phyloP scores from a whole-genome alignment of 2,113 vertebrate genomes.

The Aramus guarauna region DNA sequence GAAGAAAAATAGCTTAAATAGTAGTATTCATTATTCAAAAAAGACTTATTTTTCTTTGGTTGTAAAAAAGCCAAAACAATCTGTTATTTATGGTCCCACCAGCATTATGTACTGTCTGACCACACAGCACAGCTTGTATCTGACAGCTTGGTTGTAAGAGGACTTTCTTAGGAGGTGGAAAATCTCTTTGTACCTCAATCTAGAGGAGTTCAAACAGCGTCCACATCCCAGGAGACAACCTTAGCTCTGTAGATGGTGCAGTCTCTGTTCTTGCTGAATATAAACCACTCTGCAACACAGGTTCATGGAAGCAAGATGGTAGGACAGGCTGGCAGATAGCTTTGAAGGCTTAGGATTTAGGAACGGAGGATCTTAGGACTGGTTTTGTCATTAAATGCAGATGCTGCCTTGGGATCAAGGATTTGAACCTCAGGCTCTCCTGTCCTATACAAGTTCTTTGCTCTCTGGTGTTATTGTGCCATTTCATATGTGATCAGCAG shows the following conservation, averaged over 20 bases:
- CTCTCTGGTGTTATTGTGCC: background rate
- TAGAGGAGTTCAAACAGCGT: background rate
- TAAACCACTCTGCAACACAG: background rate
- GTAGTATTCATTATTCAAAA: background rate
- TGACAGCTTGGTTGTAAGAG: background rate
- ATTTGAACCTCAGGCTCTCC: background rate
- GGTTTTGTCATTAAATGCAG: background rate
- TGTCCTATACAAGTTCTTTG: background rate
- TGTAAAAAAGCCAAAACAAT: accelerated
- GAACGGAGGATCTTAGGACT: background rate
- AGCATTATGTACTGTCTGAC: background rate
- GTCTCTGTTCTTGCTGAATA: background rate
- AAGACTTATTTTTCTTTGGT: accelerated
- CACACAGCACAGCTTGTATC: background rate
- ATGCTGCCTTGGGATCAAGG: background rate
- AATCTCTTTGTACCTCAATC: background rate
- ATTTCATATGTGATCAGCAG: background rate
- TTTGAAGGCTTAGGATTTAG: background rate
- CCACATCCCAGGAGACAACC: background rate
- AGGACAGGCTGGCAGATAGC: background rate
- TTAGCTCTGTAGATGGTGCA: background rate
- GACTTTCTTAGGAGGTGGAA: background rate
- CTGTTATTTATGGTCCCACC: background rate
- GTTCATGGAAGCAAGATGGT: background rate
- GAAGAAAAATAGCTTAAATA: background rate